These are phyloP conservation scores for Staurois parvus DNA, from an alignment of 2,797 vertebrate species.

Conservation along the genomic window DNA sequence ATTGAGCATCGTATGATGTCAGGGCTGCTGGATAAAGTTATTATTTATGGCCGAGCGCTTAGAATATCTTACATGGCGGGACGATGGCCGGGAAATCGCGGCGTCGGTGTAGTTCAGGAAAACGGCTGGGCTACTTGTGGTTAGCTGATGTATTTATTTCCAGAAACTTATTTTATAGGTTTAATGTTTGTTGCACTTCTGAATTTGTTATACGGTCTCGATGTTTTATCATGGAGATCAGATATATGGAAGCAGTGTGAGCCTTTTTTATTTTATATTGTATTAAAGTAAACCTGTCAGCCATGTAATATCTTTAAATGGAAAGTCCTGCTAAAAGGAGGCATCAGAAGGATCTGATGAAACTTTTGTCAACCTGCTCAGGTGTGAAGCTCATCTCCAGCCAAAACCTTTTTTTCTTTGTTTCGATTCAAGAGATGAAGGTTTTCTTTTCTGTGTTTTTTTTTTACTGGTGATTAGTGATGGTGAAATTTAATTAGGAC, in stretches of 20 bases:
- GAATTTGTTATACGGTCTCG: background rate
- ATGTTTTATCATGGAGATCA: background rate
- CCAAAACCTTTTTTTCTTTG: no score
- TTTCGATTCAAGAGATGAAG: no score
- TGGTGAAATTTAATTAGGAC: no score
- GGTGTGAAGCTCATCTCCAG: no score
- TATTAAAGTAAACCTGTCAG: no score
- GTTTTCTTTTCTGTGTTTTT: no score
- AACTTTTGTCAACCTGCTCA: no score
- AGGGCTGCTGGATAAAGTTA: background rate
- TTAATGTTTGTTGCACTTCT: conserved; percentile 19
- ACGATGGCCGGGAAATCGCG: background rate
- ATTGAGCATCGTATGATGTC: conserved; percentile 32
- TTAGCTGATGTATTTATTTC: conserved; percentile 14
- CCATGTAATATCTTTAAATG: no score
- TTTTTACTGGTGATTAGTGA: no score
- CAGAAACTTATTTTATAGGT: conserved; percentile 24
- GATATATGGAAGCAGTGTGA: background rate
- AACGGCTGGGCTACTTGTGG: background rate
- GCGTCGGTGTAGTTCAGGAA: background rate
- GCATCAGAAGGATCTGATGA: no score
- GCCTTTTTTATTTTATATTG: no score
- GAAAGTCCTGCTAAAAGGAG: no score
- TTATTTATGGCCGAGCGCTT: conserved; percentile 43
- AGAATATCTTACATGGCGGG: conserved; percentile 29